Evolutionary conservation across 2,888 invertebrate species (phyloP).

Genomic region (Lordiphosa fenestrarum): DNA sequence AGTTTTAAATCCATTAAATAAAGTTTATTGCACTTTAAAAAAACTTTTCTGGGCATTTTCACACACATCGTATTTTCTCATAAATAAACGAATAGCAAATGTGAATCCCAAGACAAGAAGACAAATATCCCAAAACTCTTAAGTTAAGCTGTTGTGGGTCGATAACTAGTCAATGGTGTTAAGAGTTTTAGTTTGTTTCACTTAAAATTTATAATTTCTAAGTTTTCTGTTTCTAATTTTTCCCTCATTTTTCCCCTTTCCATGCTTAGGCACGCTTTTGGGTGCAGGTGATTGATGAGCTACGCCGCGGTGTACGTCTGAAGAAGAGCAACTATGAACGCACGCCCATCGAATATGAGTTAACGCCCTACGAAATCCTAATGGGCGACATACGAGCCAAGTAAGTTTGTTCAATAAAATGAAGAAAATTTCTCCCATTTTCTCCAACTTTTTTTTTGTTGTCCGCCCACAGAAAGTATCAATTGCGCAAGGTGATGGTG

Average conservation of each 20-base stretch:
- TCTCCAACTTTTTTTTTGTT: conserved; percentile 31
- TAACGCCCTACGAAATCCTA: conserved; percentile 97
- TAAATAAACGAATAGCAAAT: no score
- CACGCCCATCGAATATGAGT: conserved; percentile 92
- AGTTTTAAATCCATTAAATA: no score
- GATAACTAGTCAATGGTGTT: no score
- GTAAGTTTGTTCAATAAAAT: conserved; percentile 58
- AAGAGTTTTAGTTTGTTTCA: no score
- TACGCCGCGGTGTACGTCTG: conserved; percentile 94
- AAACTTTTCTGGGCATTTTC: no score
- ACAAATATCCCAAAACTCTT: no score
- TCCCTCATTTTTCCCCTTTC: conserved; percentile 55
- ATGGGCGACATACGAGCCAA: conserved; percentile 97
- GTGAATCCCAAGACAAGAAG: no score
- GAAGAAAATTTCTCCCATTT: conserved; percentile 17
- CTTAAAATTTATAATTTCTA: no score
- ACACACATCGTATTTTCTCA: no score
- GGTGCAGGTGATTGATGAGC: conserved; percentile 96
- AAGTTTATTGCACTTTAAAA: no score
- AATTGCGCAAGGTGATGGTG: conserved; percentile 91
- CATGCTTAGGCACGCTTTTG: conserved; percentile 91
- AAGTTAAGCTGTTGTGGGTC: no score
- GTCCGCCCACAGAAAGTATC: conserved; percentile 84
- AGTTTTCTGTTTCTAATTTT: no score
- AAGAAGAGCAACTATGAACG: conserved; percentile 91